phyloP scores from a whole-genome alignment of 2,113 vertebrate genomes.

The Marcusenius ussheri region DNA sequence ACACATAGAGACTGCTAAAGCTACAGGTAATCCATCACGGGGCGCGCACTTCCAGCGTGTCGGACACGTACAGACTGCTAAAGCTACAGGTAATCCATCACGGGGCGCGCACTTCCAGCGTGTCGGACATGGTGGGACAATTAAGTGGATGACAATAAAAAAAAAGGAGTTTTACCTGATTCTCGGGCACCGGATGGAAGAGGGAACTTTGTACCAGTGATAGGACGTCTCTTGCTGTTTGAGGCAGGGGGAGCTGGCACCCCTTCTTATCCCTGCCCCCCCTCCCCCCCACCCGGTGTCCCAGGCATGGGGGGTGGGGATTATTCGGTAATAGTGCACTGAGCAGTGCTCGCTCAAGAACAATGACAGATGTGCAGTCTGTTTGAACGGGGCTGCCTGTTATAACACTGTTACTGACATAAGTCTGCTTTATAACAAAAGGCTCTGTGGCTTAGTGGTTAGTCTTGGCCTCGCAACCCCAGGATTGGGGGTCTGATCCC shows the following conservation, averaged over 20 bases:
- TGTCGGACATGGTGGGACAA: neutral
- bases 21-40: neutral
- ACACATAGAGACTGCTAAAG: neutral
- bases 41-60: neutral
- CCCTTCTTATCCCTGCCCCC: neutral
- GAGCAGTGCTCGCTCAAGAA: neutral
- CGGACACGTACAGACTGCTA: neutral
- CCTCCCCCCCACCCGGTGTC: neutral
- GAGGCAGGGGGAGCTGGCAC: neutral
- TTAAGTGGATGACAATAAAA: neutral
- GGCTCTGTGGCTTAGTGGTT: neutral
- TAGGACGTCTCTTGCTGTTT: neutral
- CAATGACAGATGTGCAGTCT: neutral
- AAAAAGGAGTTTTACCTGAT: neutral
- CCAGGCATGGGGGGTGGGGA: neutral
- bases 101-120: neutral
- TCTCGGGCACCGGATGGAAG: neutral
- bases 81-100: neutral
- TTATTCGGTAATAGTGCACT: neutral
- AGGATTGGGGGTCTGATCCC: too few relatives aligned
- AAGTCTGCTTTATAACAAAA: neutral
- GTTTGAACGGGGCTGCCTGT: neutral
- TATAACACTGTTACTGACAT: neutral
- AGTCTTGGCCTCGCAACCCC: neutral
- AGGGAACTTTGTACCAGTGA: neutral